Base-by-base conservation (phyloP, 2,888 invertebrate species). In the Drosophila kokeensis region DNA sequence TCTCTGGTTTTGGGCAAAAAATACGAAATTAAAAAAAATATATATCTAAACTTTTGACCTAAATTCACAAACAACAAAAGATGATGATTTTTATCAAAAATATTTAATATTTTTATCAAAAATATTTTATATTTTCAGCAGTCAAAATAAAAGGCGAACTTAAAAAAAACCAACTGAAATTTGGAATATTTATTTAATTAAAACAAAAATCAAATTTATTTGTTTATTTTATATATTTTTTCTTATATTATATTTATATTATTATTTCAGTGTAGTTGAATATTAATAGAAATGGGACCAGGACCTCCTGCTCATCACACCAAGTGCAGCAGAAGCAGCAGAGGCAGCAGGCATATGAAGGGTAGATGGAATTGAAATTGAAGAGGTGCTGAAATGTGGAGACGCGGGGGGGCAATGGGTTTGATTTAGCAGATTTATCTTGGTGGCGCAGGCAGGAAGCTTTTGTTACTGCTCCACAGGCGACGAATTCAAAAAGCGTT, bases 401-500 rank as follows among this genome's bases (percentile, higher is more conserved):
- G 11, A 10, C 4, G 11, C 27, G 24, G 21, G 21, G 13, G 4
- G 10, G 27, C 50, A 66, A 59, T 27, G 49, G 52, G 45, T 52
- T 50, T 53, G 21, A 40, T 55, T 52, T 57, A 67, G 67, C 52
- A 66, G 83, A 72, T 83, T 84, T 84, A 90, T 88, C 84, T 84
- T 71, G 76, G 80, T 71, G 71, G 50, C 54, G 57, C 83, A 80
- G 87, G 27, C 89, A 36, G 74, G 74, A 70, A 59, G 88, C 83
- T 84, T 84, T 89, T 85, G 90, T 89, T 88, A 72, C 69, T 73
- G 83, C 69, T 66, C 63, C 73, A 54, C 69, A 57, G 69, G 49
- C 74, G 83, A 68, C 69, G 80, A 79, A 76, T 80, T 71, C 90
- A 73, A 90, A 85, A 90, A 85, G 80, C 87, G 89, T 88, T 90